Evolutionary conservation across 30 jellyfish, hydroid and myxozoan species (phyloP), one percentile per base, ranked within the genome.

Genomic region (Aurelia sp.): DNA sequence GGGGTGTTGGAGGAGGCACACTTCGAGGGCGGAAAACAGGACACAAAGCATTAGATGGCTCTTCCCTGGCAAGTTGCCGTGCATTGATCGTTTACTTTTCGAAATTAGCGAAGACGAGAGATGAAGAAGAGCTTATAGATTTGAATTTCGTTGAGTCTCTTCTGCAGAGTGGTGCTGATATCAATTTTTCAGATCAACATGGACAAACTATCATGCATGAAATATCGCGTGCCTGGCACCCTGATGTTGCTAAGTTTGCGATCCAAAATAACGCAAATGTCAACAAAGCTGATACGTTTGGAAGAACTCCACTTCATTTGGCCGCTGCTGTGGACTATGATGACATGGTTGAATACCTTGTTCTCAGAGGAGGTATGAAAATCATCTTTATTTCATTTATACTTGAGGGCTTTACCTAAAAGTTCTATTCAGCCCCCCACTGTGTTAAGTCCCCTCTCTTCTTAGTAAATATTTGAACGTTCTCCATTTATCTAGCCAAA

Each of bases 291-390:
- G 99, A 96, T 82, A 21, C 31, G 38, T 92, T 47, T 55, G 99
- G 99, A 4, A 74, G 99, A 63, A 90, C 98, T 1, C 97, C 97
- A 20, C 88, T 96, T 11, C 99, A 96, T 78, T 74, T 96, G 62
- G 99, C 99, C n/a, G 98, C 98, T 31, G 99, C 99, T 13, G 99
- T 96, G 13, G 98, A 96, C 50, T 96, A 96, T 75, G 97, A 86
- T 60, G 99, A 96, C 15, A 96, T 96, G 99, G 98, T 96, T 22
- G 98, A 86, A 38, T 96, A 90, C 74, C 90, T 96, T 13, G 92
- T 90, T 20, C 86, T 80, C 64, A 81, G 81, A 67, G 99, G 99
- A 51, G 99, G 99, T 96, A 67, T 82, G 95, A 73, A 20, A 57
- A 40, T 40, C 10, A 5, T 40, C 51, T 40, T 40, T 40, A 40